A percentile compares a stretch with the other conserved stretches of the same genome.
Evolutionary conservation across 2,797 vertebrate genomes (phyloP).

Genomic region (Valencia hispanica): DNA sequence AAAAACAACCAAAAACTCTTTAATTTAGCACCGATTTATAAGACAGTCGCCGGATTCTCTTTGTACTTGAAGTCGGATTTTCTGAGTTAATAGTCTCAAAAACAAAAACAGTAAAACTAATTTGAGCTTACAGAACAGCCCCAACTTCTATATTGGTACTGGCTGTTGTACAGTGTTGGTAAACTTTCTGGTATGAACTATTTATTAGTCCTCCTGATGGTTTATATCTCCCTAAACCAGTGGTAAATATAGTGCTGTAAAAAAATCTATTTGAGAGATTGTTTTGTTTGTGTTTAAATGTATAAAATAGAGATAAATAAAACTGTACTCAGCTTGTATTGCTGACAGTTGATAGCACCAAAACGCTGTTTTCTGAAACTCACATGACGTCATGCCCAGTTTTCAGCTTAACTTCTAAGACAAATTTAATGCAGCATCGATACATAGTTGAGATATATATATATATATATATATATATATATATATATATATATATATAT

Average conservation of each 20-base stretch:
- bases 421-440: not conserved
- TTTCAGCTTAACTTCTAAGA: not conserved
- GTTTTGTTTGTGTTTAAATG: not conserved
- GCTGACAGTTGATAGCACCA: not conserved
- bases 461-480: too few species aligned
- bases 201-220: not conserved
- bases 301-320: not conserved
- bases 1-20: not conserved
- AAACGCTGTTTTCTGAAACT: too few species aligned
- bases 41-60: not conserved
- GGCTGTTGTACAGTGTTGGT: not conserved
- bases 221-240: not conserved
- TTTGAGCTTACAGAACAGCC: not conserved
- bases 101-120: not conserved
- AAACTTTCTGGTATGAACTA: not conserved
- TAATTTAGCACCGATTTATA: not conserved
- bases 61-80: not conserved
- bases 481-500: too few species aligned
- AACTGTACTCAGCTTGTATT: not conserved
- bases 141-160: too few species aligned
- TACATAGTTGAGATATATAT: too few species aligned
- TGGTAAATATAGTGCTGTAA: not conserved
- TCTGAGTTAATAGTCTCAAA: not conserved
- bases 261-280: not conserved
- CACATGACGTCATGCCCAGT: not conserved